A percentile compares a stretch with the other conserved stretches of the same genome.
Evolutionary conservation across 2,888 invertebrate genomes (phyloP).

Genomic region (Brachypterus glaber): DNA sequence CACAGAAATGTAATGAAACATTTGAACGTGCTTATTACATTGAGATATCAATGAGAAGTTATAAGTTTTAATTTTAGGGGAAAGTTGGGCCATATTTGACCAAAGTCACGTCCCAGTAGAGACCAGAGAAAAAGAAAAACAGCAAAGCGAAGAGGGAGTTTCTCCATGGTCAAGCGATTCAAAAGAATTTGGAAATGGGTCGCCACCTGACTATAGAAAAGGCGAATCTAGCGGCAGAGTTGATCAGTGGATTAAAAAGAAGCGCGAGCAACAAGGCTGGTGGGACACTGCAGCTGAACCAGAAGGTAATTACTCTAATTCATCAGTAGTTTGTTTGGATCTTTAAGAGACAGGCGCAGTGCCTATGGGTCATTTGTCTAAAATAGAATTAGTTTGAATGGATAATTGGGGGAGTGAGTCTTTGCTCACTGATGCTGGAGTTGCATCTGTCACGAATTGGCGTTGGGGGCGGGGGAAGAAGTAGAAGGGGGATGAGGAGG

Average conservation of each 20-base stretch:
- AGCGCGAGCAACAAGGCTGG: constrained; percentile 41
- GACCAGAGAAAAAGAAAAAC: constrained; percentile 30
- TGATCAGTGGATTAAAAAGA: constrained; percentile 34
- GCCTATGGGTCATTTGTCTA: no score
- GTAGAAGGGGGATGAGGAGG: no score
- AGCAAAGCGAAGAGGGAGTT: constrained; percentile 45
- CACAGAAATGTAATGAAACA: no score
- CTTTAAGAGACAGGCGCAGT: no score
- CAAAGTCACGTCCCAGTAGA: constrained; percentile 33
- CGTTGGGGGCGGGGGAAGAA: no score
- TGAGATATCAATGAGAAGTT: no score
- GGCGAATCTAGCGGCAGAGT: constrained; percentile 43
- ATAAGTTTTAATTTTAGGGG: constrained; percentile 30
- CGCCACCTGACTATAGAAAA: constrained; percentile 43
- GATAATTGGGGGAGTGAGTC: no score
- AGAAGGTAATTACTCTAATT: constrained; percentile 25
- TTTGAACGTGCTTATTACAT: no score
- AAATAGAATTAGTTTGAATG: no score
- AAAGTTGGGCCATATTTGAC: constrained; percentile 54
- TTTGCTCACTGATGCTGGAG: no score
- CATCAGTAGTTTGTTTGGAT: constrained; percentile 1
- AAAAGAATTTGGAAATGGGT: constrained; percentile 47
- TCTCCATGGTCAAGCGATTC: constrained; percentile 76
- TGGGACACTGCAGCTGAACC: constrained; percentile 41
- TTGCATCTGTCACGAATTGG: no score